phyloP scores from a whole-genome alignment of 2,888 invertebrate species.

The Kryphioiulus occultus region DNA sequence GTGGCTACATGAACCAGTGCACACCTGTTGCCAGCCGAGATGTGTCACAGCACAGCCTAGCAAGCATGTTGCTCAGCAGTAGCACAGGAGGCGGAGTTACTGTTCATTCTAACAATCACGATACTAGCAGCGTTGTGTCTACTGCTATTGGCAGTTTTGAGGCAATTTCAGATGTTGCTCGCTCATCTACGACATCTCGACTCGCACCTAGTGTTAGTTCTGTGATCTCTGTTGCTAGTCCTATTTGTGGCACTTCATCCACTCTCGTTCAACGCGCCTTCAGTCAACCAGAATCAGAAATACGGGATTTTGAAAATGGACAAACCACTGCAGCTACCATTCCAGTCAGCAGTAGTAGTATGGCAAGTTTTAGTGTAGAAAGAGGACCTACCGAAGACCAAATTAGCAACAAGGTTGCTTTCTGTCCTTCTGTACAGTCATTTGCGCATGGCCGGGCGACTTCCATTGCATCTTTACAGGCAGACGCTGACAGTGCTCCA shows the following conservation, averaged over 20 bases:
- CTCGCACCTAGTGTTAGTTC: background rate
- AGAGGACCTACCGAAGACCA: background rate
- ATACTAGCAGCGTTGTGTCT: background rate
- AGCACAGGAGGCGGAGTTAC: background rate
- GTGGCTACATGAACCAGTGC: constrained; percentile 48
- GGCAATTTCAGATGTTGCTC: background rate
- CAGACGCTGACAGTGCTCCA: background rate
- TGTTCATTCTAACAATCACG: background rate
- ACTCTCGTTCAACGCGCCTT: constrained; percentile 41
- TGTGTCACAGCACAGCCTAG: constrained; percentile 44
- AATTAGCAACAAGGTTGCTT: constrained; percentile 21
- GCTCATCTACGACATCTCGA: background rate
- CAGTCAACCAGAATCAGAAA: constrained; percentile 45
- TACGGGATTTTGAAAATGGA: background rate
- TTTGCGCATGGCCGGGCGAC: constrained; percentile 33
- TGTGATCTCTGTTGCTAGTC: background rate
- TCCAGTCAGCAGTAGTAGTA: constrained; percentile 43
- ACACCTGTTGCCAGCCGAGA: constrained; percentile 46
- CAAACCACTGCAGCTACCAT: background rate
- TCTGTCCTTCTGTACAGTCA: constrained; percentile 2
- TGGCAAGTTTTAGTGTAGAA: constrained; percentile 41
- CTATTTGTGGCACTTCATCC: background rate
- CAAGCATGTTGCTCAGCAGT: constrained; percentile 33
- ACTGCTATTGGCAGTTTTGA: background rate
- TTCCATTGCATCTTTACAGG: constrained; percentile 47